Conservation (phyloP, 2,797 vertebrate genomes). For the Poeciliopsis paucimaculata region DNA sequence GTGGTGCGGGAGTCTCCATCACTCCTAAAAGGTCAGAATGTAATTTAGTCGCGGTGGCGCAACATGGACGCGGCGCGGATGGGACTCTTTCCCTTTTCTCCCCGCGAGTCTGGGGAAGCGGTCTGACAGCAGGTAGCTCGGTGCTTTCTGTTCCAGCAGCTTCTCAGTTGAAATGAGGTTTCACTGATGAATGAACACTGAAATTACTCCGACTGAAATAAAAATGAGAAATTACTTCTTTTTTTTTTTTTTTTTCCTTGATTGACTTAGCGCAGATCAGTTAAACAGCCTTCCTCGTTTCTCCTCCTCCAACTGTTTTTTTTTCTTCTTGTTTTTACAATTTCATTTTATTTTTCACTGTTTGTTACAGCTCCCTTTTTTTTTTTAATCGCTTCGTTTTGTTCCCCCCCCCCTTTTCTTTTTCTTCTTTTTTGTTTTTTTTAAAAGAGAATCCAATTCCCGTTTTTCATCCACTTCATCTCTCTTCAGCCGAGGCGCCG, state of each 20-base stretch:
- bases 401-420: constrained; percentile 39
- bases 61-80: constrained; percentile 7
- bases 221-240: constrained; percentile 26
- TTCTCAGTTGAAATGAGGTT: constrained; percentile 36
- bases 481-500: constrained; percentile 51
- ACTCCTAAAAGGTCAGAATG: constrained; percentile 42
- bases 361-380: constrained; percentile 42
- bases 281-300: constrained; percentile 54
- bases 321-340: too few species aligned
- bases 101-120: background rate
- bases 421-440: constrained; percentile 52
- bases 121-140: constrained; percentile 38
- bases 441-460: constrained; percentile 62
- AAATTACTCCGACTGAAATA: constrained; percentile 20
- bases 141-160: constrained; percentile 23
- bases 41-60: constrained; percentile 23
- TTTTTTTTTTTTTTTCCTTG: constrained; percentile 30
- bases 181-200: constrained; percentile 32
- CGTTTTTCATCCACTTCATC: constrained; percentile 67
- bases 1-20: constrained; percentile 28
- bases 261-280: constrained; percentile 58
- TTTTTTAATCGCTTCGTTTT: constrained; percentile 46
- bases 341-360: constrained; percentile 34
- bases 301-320: constrained; percentile 41
- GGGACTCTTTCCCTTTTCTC: fast-evolving